phyloP scores from a whole-genome alignment of 1,140 invertebrate species.

The Leptestheria dahalacensis region DNA sequence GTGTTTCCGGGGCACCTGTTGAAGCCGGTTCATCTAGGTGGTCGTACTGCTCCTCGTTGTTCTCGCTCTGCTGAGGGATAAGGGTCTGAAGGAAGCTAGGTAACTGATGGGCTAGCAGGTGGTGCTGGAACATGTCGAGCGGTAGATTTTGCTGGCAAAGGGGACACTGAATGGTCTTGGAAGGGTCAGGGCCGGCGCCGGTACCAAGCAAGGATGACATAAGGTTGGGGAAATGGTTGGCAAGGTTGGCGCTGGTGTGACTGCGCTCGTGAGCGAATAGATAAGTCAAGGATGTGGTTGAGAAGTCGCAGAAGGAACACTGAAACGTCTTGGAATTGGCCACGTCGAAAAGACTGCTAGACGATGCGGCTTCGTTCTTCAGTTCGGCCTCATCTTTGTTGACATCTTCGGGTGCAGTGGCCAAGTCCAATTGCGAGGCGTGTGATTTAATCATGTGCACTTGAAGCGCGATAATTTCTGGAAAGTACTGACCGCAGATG shows the following conservation, averaged over 20 bases:
- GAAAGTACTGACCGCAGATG: constrained; percentile 33
- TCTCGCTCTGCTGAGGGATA: constrained; percentile 9
- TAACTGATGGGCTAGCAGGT: constrained; percentile 41
- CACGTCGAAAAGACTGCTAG: constrained; percentile 14
- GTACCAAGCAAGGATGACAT: not conserved
- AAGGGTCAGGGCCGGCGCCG: not conserved
- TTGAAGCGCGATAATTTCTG: constrained; percentile 35
- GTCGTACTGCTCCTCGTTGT: not conserved
- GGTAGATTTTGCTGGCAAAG: constrained; percentile 40
- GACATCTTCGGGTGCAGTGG: constrained; percentile 16
- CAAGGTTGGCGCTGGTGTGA: constrained; percentile 36
- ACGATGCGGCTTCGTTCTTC: not conserved
- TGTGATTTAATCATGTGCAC: constrained; percentile 40
- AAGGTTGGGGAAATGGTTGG: not conserved
- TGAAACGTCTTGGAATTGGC: constrained; percentile 52
- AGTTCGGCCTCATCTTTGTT: constrained; percentile 22
- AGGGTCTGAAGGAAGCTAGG: constrained; percentile 29
- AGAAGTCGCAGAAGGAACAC: constrained; percentile 71
- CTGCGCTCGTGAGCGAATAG: constrained; percentile 79
- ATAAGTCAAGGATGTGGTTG: constrained; percentile 73
- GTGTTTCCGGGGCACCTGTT: not conserved
- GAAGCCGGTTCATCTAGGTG: constrained; percentile 1
- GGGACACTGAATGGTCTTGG: constrained; percentile 34
- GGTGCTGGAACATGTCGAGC: constrained; percentile 40
- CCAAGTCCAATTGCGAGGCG: constrained; percentile 17